Conservation (phyloP, 2,797 vertebrate genomes). For the Eremophila alpestris region DNA sequence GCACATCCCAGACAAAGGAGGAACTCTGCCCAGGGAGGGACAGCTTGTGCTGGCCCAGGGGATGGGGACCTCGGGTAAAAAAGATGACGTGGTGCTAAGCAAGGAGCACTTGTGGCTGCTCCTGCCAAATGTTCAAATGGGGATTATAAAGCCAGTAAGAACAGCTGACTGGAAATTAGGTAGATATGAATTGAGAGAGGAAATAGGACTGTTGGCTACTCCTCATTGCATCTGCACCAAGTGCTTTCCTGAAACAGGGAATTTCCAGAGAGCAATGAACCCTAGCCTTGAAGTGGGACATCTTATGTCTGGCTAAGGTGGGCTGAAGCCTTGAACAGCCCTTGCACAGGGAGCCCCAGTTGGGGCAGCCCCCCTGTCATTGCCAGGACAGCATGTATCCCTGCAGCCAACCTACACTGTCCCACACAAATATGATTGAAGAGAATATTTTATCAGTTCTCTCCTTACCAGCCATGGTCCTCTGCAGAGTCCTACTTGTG, state of each 20-base stretch:
- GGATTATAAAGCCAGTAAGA: not conserved
- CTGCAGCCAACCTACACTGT: not conserved
- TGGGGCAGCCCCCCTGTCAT: not conserved
- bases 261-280: not conserved
- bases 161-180: not conserved
- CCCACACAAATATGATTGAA: not conserved
- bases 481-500: not conserved
- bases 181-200: not conserved
- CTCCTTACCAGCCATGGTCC: not conserved
- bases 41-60: not conserved
- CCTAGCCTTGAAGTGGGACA: not conserved
- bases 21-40: not conserved
- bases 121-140: not conserved
- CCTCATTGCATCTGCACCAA: not conserved
- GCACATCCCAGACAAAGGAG: not conserved
- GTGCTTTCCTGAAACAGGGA: not conserved
- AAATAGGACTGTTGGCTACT: not conserved
- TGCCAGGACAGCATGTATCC: not conserved
- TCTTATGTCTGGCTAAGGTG: not conserved
- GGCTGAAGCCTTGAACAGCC: not conserved
- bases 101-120: not conserved
- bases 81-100: not conserved
- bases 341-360: not conserved
- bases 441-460: not conserved
- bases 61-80: not conserved